Evolutionary conservation across 2,797 vertebrate species (phyloP), one percentile per base, ranked within the genome.

Genomic region (Darevskia nairensis): DNA sequence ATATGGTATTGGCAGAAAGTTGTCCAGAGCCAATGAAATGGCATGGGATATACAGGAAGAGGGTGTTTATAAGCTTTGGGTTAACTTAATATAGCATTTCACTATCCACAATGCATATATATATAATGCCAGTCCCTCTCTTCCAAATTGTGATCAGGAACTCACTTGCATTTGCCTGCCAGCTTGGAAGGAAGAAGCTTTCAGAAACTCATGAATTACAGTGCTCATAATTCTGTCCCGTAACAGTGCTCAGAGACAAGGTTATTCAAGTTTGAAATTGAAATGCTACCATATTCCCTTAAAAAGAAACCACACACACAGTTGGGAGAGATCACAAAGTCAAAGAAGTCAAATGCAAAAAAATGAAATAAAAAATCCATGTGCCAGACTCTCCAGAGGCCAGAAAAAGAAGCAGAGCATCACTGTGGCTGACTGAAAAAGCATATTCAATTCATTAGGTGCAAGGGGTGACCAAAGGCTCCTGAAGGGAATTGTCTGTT

Each of bases 401-500:
- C 85, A 71, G 69, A 59, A 74, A 68, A 83, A 59, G 78, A 50
- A 10, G 13, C 0, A 0, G 50, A 88, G 81, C 82, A 80, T 87
- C 82, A 79, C 39, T 4, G 0, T 82, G 76, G 0, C 84, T 79
- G 75, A 74, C 85, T 80, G 41, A 6, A 90, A 79, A 87, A 11
- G n/a, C 0, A 0, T 61, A 35, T 55, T 79, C 71, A 50, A 82
- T 86, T 84, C 87, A 78, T 84, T 88, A 84, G 50, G 50, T 0
- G 0, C 85, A 77, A 68, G 2, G 4, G 61, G 74, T 78, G 76
- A 89, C 80, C 89, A 88, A 94, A 92, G 50, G 59, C 71, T 86
- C 77, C 90, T 59, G 69, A 80, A 89, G 89, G 1, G 25, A 0
- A 74, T 75, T 39, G 82, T n/a, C 85, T 81, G 80, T 93, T 94